phyloP scores from a whole-genome alignment of 2,888 invertebrate species.

The Tetramorium bicarinatum region DNA sequence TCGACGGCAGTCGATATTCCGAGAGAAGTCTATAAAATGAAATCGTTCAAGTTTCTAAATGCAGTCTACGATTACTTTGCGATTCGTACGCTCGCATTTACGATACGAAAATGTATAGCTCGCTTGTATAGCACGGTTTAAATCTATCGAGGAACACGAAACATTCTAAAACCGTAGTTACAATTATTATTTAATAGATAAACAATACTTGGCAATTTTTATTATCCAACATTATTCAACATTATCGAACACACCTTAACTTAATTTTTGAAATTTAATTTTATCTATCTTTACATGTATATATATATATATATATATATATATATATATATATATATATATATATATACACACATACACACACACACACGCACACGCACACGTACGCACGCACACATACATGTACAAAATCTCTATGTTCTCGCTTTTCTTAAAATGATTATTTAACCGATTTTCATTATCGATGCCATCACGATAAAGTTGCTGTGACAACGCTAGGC shows the following conservation, averaged over 20 bases:
- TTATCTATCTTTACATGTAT: not conserved
- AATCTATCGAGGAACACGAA: not conserved
- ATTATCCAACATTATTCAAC: not conserved
- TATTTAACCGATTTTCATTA: no score
- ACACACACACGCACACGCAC: no score
- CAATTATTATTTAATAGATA: not conserved
- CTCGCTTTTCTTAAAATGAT: no score
- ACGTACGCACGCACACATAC: no score
- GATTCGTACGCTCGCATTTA: slow-evolving; percentile 20
- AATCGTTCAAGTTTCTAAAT: slow-evolving; percentile 79
- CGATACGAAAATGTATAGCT: slow-evolving; percentile 30
- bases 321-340: no score
- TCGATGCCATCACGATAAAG: not conserved
- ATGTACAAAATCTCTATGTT: no score
- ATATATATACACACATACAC: no score
- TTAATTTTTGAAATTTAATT: not conserved
- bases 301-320: no score
- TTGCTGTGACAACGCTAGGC: not conserved
- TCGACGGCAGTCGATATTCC: slow-evolving; percentile 58
- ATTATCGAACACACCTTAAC: no score
- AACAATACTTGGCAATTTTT: not conserved
- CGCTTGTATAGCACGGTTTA: slow-evolving; percentile 15
- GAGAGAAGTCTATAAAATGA: slow-evolving; percentile 81
- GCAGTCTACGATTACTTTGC: slow-evolving; percentile 59
- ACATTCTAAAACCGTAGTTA: not conserved